phyloP scores from a whole-genome alignment of 2,797 vertebrate species.

The Labeo calbasu region DNA sequence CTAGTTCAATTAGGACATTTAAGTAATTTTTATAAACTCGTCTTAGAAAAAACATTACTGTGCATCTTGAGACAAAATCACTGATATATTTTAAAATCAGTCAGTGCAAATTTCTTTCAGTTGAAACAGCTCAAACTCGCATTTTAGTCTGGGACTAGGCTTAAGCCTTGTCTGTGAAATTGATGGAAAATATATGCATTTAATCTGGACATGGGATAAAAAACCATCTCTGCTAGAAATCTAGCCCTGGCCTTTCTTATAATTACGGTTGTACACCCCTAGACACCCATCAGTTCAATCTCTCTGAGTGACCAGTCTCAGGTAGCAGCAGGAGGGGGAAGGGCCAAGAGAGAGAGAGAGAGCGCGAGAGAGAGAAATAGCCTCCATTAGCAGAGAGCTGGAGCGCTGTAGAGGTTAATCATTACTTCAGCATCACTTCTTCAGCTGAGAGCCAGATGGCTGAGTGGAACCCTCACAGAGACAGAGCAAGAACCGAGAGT shows the following conservation, averaged over 20 bases:
- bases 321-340: constrained; percentile 12
- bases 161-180: too few relatives aligned
- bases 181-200: too few relatives aligned
- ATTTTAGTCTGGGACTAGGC: too few relatives aligned
- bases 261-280: not conserved
- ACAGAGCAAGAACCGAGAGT: constrained; percentile 62
- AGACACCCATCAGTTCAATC: not conserved
- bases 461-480: constrained; percentile 73
- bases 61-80: too few relatives aligned
- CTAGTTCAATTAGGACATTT: too few relatives aligned
- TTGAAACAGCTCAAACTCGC: too few relatives aligned
- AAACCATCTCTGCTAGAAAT: not conserved
- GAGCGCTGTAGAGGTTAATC: constrained; percentile 66
- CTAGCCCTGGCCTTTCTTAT: not conserved
- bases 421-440: constrained; percentile 71
- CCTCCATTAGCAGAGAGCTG: constrained; percentile 40
- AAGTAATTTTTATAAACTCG: too few relatives aligned
- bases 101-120: too few relatives aligned
- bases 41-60: too few relatives aligned
- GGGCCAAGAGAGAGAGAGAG: not conserved
- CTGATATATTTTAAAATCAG: too few relatives aligned
- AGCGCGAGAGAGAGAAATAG: constrained; percentile 10
- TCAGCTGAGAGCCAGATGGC: constrained; percentile 79
- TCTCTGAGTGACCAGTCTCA: not conserved
- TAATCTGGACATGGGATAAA: not conserved